Base-by-base conservation (phyloP, 2,888 invertebrate genomes). In the Microctonus brassicae region DNA sequence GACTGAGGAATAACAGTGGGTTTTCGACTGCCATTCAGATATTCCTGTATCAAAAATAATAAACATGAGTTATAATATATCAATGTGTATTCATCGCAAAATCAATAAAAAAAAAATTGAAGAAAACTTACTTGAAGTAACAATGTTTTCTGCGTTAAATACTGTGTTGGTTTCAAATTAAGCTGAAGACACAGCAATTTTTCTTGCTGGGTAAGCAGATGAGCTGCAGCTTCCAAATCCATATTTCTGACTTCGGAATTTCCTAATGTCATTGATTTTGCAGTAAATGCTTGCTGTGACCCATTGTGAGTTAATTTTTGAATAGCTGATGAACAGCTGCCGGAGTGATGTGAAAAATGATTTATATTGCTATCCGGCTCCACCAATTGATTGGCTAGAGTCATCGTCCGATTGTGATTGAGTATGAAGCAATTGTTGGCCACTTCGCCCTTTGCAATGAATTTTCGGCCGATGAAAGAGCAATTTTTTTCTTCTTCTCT, bases 391-490 rank as follows among this genome's bases (percentile, higher is more conserved):
- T 76, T 87, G 87, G 78, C 82, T 84, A 79, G 87, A 87, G 78
- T 86, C 86, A 76, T 87, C 87, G 79, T 87, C 87, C 85, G 87
- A 87, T 73, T 87, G 86, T 77, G 86, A 83, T 74, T 84, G 84
- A 73, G 75, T 80, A 36, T 80, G 82, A 83, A 36, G 57, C 22
- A 39, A 24, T 36, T 66, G 66, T 53, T 64, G 64, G 79, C 82
- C 80, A 82, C 89, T 87, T 85, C 89, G 86, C 88, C 93, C 91
- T 90, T 94, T 93, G 89, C 93, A 93, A 89, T 95, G 95, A 89
- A 94, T 92, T 90, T 96, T 96, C 91, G 94, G 93, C 91, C 95
- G 91, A 90, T 94, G 92, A 91, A 95, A 95, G 89, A 93, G 94
- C 89, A 93, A 92, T 89, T 91, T 91, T 89, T 90, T 91, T 92